Evolutionary conservation across 2,797 vertebrate species (phyloP).

Genomic region (Pangasius sanitwongsei): DNA sequence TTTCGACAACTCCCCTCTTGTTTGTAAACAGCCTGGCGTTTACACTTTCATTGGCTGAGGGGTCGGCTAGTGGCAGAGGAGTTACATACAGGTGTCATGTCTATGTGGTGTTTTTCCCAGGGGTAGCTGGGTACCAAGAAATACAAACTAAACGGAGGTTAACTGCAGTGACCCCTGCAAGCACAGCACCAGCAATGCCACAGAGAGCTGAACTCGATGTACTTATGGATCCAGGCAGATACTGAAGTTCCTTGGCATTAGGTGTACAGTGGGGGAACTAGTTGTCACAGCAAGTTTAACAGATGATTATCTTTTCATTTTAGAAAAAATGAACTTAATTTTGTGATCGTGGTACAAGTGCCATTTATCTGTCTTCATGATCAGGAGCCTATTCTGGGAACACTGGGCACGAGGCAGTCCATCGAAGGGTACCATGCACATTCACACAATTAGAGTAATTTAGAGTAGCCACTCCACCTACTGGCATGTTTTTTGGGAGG

Average conservation of each 20-base stretch:
- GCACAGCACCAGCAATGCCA: constrained; percentile 44
- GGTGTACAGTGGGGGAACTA: background rate
- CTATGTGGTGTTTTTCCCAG: constrained; percentile 45
- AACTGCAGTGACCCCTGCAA: constrained; percentile 51
- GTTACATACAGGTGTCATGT: constrained; percentile 58
- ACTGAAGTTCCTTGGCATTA: constrained; percentile 37
- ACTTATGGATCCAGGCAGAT: constrained; percentile 33
- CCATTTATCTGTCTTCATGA: background rate
- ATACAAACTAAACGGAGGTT: constrained; percentile 54
- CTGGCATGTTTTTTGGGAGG: background rate
- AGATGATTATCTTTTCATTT: background rate
- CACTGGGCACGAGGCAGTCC: background rate
- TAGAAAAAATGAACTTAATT: background rate
- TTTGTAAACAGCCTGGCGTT: constrained; percentile 16
- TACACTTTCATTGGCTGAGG: constrained; percentile 44
- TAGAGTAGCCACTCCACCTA: background rate
- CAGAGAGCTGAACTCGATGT: constrained; percentile 30
- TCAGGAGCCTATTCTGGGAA: background rate
- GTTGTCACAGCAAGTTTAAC: background rate
- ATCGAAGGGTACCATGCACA: background rate
- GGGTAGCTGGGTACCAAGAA: constrained; percentile 40
- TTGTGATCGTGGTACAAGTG: background rate
- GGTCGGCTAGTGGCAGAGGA: constrained; percentile 32
- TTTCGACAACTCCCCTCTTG: constrained; percentile 38
- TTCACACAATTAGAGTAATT: background rate